These are phyloP conservation scores for Flexamia atlantica DNA, from an alignment of 2,888 invertebrate species.

Conservation along the genomic window DNA sequence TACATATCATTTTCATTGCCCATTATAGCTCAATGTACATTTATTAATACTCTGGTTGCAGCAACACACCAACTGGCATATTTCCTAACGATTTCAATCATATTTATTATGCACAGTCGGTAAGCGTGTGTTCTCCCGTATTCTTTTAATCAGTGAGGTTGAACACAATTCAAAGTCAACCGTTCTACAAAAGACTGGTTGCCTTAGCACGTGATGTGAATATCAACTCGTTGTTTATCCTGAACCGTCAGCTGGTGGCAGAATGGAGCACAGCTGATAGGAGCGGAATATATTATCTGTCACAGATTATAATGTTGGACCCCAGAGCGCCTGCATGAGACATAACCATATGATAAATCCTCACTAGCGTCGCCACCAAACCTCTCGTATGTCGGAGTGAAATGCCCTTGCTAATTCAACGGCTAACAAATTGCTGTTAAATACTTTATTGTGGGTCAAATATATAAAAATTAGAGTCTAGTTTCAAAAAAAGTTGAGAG, in stretches of 20 bases:
- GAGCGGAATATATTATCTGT: constrained; percentile 27
- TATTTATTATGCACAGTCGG: too few relatives aligned
- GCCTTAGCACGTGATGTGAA: not conserved
- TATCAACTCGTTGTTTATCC: not conserved
- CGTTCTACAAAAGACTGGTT: not conserved
- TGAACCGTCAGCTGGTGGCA: not conserved
- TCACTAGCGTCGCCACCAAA: constrained; percentile 10
- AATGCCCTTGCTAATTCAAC: not conserved
- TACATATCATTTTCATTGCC: too few relatives aligned
- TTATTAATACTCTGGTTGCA: too few relatives aligned
- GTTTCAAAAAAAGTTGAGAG: too few relatives aligned
- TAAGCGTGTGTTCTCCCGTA: too few relatives aligned
- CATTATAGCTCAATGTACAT: too few relatives aligned
- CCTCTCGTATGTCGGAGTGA: not conserved
- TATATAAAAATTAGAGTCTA: too few relatives aligned
- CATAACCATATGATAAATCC: constrained; percentile 24
- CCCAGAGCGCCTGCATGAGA: not conserved
- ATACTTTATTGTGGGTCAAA: too few relatives aligned
- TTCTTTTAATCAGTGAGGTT: too few relatives aligned
- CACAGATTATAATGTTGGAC: constrained; percentile 15
- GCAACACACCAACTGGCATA: too few relatives aligned
- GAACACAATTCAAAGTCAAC: not conserved
- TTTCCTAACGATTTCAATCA: too few relatives aligned
- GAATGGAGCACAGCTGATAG: constrained; percentile 13
- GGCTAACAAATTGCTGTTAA: too few relatives aligned